A percentile compares a stretch with the other conserved stretches of the same genome.
These are phyloP conservation scores for Parambassis ranga DNA, from an alignment of 2,797 vertebrate species.

Conservation along the genomic window DNA sequence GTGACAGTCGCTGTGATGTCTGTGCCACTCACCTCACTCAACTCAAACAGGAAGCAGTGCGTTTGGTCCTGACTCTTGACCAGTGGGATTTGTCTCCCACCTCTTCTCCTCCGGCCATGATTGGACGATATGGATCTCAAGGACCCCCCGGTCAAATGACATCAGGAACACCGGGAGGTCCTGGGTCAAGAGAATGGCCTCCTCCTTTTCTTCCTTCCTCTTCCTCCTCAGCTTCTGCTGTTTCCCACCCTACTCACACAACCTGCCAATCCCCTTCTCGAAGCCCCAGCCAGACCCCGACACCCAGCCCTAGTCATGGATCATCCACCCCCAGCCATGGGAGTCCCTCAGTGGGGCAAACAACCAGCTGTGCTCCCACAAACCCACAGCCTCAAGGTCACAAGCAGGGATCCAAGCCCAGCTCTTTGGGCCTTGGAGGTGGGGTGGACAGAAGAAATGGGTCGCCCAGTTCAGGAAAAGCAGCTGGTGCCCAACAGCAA, in stretches of 20 bases:
- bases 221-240: slow-evolving; percentile 44
- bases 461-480: slow-evolving; percentile 86
- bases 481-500: slow-evolving; percentile 76
- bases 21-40: slow-evolving; percentile 95
- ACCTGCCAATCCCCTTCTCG: slow-evolving; percentile 58
- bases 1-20: slow-evolving; percentile 93
- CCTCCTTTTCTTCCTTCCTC: slow-evolving; percentile 64
- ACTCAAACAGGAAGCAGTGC: slow-evolving; percentile 96
- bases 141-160: slow-evolving; percentile 27
- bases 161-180: slow-evolving; percentile 38
- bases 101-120: slow-evolving; percentile 83
- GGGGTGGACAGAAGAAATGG: slow-evolving; percentile 87
- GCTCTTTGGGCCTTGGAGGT: slow-evolving; percentile 87
- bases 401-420: slow-evolving; percentile 87
- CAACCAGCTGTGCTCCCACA: slow-evolving; percentile 24
- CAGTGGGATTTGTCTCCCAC: slow-evolving; percentile 88
- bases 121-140: slow-evolving; percentile 55
- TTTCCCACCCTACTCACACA: slow-evolving; percentile 27
- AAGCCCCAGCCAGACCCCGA: slow-evolving; percentile 65
- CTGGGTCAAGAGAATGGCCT: slow-evolving; percentile 62
- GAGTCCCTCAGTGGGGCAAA: slow-evolving; percentile 53
- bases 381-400: slow-evolving; percentile 67
- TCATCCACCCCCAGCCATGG: slow-evolving; percentile 51
- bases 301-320: slow-evolving; percentile 64
- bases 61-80: slow-evolving; percentile 92